Evolutionary conservation across 2,113 vertebrate genomes (phyloP).

Genomic region (Boulengerochromis microlepis): DNA sequence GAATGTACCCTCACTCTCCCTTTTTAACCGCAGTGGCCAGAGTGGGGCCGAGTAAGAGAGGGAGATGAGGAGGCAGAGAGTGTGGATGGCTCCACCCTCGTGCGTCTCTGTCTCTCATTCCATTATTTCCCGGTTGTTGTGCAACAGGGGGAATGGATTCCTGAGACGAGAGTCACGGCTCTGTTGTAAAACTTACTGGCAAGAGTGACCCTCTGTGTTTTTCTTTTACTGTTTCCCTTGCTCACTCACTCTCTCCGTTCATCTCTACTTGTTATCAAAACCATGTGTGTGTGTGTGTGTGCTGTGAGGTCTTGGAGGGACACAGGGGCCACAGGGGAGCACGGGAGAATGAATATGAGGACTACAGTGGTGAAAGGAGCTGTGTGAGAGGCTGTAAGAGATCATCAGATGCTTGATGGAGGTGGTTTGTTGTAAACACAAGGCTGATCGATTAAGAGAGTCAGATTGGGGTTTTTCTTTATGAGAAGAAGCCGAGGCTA

Average conservation of each 20-base stretch:
- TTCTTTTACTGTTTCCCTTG: conserved; percentile 58
- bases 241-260: conserved; percentile 49
- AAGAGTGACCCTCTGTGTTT: conserved; percentile 61
- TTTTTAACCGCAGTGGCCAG: conserved; percentile 8
- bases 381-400: neutral
- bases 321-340: conserved; percentile 62
- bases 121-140: conserved; percentile 69
- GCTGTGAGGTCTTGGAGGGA: conserved; percentile 58
- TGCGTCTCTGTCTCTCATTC: conserved; percentile 56
- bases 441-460: neutral
- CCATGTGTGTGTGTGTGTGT: conserved; percentile 39
- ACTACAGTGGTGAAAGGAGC: neutral
- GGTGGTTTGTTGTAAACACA: neutral
- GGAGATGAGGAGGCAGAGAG: neutral
- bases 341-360: neutral
- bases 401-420: neutral
- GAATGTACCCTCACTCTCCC: conserved; percentile 16
- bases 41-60: neutral
- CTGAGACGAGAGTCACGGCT: conserved; percentile 70
- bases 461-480: neutral
- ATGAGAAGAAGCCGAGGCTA: neutral
- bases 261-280: conserved; percentile 64
- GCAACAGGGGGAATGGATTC: conserved; percentile 69
- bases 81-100: conserved; percentile 41
- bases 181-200: conserved; percentile 76